These are phyloP conservation scores for Amphipyra tragopoginis DNA, from an alignment of 2,888 invertebrate genomes.

Conservation along the genomic window DNA sequence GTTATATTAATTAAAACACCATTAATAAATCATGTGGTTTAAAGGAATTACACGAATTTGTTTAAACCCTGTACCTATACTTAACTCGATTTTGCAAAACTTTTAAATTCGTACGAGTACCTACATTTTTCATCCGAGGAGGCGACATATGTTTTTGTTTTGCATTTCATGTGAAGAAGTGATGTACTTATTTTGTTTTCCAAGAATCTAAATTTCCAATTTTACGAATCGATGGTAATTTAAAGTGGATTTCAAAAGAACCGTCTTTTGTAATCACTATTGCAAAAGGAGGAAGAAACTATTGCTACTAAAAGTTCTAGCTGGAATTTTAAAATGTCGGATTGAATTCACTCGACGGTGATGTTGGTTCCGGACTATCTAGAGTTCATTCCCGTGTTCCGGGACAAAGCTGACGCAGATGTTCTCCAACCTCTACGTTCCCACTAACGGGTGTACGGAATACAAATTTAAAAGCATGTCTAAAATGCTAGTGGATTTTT, in stretches of 20 bases:
- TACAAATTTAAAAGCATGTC: slow-evolving; percentile 5
- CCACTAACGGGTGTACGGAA: slow-evolving; percentile 21
- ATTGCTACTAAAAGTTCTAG: not conserved
- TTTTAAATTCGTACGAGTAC: too few relatives aligned
- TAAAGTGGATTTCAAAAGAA: not conserved
- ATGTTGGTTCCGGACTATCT: slow-evolving; percentile 18
- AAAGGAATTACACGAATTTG: too few relatives aligned
- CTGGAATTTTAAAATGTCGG: slow-evolving; percentile 7
- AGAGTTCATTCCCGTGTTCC: slow-evolving; percentile 43
- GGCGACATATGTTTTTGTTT: too few relatives aligned
- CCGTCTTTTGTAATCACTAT: not conserved
- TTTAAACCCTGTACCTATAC: too few relatives aligned
- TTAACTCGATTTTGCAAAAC: too few relatives aligned
- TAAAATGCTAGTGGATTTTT: too few relatives aligned
- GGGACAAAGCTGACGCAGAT: slow-evolving; percentile 47
- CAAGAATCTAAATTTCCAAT: not conserved
- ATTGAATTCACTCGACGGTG: slow-evolving; percentile 14
- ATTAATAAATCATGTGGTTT: too few relatives aligned
- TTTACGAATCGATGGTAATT: not conserved
- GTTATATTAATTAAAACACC: too few relatives aligned
- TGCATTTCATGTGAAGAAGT: too few relatives aligned
- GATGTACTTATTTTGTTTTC: not conserved
- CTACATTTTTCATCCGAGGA: too few relatives aligned
- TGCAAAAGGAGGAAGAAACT: not conserved
- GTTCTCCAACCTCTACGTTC: slow-evolving; percentile 25